Conservation (phyloP, 2,888 invertebrate genomes). For the Clusia tigrina region DNA sequence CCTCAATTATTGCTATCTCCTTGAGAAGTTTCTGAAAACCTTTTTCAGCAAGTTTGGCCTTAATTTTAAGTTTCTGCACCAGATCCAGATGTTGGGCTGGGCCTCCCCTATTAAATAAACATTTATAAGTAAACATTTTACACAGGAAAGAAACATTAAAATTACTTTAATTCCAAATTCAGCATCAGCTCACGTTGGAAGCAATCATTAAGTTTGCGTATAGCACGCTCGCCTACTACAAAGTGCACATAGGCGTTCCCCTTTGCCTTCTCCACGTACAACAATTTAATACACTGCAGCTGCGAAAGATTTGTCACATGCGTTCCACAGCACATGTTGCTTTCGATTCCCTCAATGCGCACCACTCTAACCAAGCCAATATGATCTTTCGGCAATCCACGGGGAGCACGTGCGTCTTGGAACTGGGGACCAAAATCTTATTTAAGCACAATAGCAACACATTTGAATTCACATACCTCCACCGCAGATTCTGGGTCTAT, state of each 20-base stretch:
- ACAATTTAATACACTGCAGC: slow-evolving; percentile 73
- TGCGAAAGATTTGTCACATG: slow-evolving; percentile 80
- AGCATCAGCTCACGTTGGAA: slow-evolving; percentile 74
- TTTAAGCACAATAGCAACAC: neutral
- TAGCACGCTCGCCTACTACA: slow-evolving; percentile 76
- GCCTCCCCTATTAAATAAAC: slow-evolving; percentile 68
- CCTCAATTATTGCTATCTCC: slow-evolving; percentile 76
- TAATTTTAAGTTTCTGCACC: slow-evolving; percentile 77
- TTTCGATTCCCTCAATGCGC: slow-evolving; percentile 78
- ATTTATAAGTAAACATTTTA: neutral
- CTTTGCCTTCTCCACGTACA: slow-evolving; percentile 78
- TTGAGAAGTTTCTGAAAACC: slow-evolving; percentile 72
- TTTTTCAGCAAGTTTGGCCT: slow-evolving; percentile 72
- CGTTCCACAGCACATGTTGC: slow-evolving; percentile 89
- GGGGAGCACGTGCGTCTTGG: slow-evolving; percentile 56
- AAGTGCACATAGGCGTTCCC: slow-evolving; percentile 73
- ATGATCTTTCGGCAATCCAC: slow-evolving; percentile 83
- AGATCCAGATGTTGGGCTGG: slow-evolving; percentile 75
- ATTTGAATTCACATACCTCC: slow-evolving; percentile 33
- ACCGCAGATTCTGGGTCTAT: slow-evolving; percentile 71
- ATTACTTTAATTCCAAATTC: slow-evolving; percentile 77
- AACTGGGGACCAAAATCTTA: slow-evolving; percentile 36
- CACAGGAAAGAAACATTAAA: slow-evolving; percentile 24
- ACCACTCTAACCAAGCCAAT: slow-evolving; percentile 79
- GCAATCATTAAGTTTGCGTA: slow-evolving; percentile 70